Evolutionary conservation across 1,140 invertebrate genomes (phyloP), one percentile per base, ranked within the genome.

Genomic region (Diuraphis noxia): DNA sequence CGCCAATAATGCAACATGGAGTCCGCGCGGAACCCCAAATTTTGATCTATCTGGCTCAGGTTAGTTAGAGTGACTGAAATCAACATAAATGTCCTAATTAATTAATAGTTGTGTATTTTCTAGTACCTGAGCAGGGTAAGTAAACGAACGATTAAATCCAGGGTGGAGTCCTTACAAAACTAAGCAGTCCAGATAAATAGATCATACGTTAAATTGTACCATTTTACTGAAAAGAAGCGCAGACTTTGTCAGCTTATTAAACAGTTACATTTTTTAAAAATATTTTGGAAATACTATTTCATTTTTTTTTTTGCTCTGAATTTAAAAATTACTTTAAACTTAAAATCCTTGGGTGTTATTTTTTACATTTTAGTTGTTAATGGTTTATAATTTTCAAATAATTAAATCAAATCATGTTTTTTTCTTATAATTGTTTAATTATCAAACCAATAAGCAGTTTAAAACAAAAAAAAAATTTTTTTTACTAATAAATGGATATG

Each of bases 101-200:
- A 91, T 91, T 52, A 91, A 91, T 30, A 81, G 72, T 49, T 91
- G 43, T 81, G 43, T 91, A 91, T 81, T 91, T 91, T 91, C n/a
- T 91, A 91, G 89, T 91, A 91, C 77, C 89, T 91, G 89, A 91
- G n/a, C 89, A 91, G 89, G 89, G 89, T 91, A 91, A 91, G 41
- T 91, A 81, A 91, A 91, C 10, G 34, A 52, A 36, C 13, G 72
- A 38, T 81, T 49, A 38, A 30, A 81, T 36, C n/a, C 77, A 81
- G 72, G 88, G 72, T 91, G 43, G 77, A 82, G 77, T 38, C 63
- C 72, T 82, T n/a, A 23, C 30, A 91, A 91, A 46, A 91, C 23
- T 82, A 81, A 91, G 89, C 63, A 91, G 89, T 81, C 34, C 89
- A 91, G 89, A 82, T 91, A 82, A 82, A 81, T 91, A 91, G 41